phyloP scores from a whole-genome alignment of 2,888 invertebrate species.

The Sesia apiformis region DNA sequence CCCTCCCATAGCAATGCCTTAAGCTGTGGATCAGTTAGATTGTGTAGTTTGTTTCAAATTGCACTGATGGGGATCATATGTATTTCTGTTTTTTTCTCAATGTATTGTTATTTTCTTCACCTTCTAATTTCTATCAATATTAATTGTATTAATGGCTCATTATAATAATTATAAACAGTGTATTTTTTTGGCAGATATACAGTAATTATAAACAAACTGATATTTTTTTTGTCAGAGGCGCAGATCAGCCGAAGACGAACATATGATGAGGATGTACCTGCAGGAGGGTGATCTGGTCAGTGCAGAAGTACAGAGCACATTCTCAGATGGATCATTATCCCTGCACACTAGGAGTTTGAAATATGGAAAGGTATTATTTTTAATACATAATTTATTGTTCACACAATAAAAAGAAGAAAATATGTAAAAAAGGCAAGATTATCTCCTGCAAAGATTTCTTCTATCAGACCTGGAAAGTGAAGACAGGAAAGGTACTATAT shows the following conservation, averaged over 20 bases:
- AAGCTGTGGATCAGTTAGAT: too few species aligned
- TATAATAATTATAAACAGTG: too few species aligned
- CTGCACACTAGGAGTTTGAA: conserved; percentile 96
- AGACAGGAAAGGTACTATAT: not conserved
- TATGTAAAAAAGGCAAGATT: too few species aligned
- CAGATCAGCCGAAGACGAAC: conserved; percentile 96
- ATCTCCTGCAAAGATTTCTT: not conserved
- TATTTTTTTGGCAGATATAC: too few species aligned
- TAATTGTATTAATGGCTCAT: too few species aligned
- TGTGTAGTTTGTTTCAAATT: too few species aligned
- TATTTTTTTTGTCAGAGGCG: conserved; percentile 75
- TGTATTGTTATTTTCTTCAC: too few species aligned
- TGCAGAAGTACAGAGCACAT: conserved; percentile 96
- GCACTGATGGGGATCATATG: too few species aligned
- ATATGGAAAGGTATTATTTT: conserved; percentile 89
- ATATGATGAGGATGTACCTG: conserved; percentile 96
- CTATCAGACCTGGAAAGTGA: not conserved
- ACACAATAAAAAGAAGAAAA: not conserved
- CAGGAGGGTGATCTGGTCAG: conserved; percentile 97
- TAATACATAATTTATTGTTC: not conserved
- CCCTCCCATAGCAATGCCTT: too few species aligned
- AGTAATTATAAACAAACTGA: too few species aligned
- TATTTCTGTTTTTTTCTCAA: too few species aligned
- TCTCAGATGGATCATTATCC: conserved; percentile 92
- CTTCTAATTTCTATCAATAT: too few species aligned